These are phyloP conservation scores for Watersipora subatra DNA, from an alignment of 1,140 invertebrate genomes.

Conservation along the genomic window DNA sequence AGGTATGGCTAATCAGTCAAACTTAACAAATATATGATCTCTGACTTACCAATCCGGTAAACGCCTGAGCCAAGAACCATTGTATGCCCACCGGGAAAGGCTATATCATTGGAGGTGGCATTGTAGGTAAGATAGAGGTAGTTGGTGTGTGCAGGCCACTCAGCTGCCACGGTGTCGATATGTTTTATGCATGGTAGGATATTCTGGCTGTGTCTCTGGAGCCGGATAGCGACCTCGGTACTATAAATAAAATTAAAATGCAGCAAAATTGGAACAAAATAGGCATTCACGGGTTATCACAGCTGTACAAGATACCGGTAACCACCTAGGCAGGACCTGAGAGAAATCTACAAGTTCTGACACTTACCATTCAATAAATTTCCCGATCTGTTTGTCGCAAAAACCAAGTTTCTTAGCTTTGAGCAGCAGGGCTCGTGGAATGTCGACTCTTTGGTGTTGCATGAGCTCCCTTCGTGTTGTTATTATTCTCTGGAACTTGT, in stretches of 20 bases:
- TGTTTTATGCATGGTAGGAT: conserved; percentile 84
- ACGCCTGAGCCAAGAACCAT: conserved; percentile 76
- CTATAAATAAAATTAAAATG: conserved; percentile 27
- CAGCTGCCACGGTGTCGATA: conserved; percentile 97
- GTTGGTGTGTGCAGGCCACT: conserved; percentile 96
- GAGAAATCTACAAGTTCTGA: too few species aligned
- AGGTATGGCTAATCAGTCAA: too few species aligned
- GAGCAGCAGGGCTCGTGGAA: conserved; percentile 48
- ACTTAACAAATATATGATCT: too few species aligned
- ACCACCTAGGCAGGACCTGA: too few species aligned
- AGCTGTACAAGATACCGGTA: not conserved
- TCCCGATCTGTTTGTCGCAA: conserved; percentile 91
- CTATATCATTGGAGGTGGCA: conserved; percentile 68
- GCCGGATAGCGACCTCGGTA: conserved; percentile 41
- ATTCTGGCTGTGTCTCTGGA: conserved; percentile 28
- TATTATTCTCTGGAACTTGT: conserved; percentile 88
- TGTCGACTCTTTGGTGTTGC: not conserved
- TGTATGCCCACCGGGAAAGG: conserved; percentile 53
- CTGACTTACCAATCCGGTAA: conserved; percentile 78
- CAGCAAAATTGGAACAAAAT: not conserved
- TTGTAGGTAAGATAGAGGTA: conserved; percentile 97
- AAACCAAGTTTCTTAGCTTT: conserved; percentile 87
- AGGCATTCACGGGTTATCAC: conserved; percentile 2
- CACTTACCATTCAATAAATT: conserved; percentile 70
- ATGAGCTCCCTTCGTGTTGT: conserved; percentile 20